phyloP scores from a whole-genome alignment of 2,113 vertebrate genomes.

The Catharus minimus region DNA sequence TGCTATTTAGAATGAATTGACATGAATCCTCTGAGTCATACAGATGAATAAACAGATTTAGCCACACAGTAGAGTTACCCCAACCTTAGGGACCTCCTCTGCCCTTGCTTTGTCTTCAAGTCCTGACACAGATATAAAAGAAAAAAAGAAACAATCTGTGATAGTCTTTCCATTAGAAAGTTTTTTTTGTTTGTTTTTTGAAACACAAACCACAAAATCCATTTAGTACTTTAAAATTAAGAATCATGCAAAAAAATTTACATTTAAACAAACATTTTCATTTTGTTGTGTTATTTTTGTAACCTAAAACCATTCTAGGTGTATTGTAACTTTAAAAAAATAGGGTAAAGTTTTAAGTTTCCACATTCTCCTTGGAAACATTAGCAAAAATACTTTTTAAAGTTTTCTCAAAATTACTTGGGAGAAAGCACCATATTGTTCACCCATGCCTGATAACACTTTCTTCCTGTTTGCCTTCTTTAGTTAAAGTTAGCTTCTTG shows the following conservation, averaged over 20 bases:
- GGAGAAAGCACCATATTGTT: neutral
- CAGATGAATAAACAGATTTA: neutral
- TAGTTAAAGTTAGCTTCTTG: neutral
- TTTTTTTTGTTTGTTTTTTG: neutral
- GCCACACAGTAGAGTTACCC: neutral
- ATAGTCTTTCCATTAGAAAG: neutral
- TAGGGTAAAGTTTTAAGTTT: neutral
- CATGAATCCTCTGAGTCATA: neutral
- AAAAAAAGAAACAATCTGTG: neutral
- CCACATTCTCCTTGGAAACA: neutral
- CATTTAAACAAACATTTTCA: neutral
- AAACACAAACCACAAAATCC: neutral
- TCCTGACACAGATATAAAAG: neutral
- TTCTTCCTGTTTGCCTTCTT: slow-evolving; percentile 4
- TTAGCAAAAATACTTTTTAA: neutral
- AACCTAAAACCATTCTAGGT: neutral
- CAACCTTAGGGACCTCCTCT: neutral
- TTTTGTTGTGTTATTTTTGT: neutral
- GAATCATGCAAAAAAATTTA: neutral
- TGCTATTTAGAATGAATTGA: neutral
- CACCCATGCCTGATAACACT: neutral
- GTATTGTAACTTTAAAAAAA: neutral
- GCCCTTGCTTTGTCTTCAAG: neutral
- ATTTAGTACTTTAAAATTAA: neutral
- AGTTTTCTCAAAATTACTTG: neutral